These are phyloP conservation scores for Thera obeliscata DNA, from an alignment of 2,888 invertebrate genomes.

Conservation along the genomic window DNA sequence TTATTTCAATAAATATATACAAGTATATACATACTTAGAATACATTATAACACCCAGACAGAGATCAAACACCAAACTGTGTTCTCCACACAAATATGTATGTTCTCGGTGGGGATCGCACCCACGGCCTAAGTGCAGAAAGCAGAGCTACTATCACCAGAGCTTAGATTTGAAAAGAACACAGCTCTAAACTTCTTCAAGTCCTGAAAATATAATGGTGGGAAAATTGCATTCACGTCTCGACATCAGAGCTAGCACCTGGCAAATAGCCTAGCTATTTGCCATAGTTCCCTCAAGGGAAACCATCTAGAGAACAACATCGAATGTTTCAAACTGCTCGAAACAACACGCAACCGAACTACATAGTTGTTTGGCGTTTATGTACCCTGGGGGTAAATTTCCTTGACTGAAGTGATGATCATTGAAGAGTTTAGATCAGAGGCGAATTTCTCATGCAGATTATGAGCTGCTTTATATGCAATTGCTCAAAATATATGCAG, in stretches of 20 bases:
- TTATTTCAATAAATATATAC: too few relatives aligned
- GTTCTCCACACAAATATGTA: too few relatives aligned
- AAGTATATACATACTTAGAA: too few relatives aligned
- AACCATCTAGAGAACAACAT: not conserved
- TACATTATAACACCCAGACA: too few relatives aligned
- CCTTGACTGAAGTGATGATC: not conserved
- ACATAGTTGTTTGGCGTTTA: not conserved
- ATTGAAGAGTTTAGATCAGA: not conserved
- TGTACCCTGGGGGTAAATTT: not conserved
- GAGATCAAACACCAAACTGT: too few relatives aligned
- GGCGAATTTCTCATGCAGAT: not conserved
- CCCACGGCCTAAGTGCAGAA: too few relatives aligned
- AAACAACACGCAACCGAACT: constrained; percentile 2
- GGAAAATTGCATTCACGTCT: not conserved
- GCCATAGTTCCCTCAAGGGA: not conserved
- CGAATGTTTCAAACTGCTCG: not conserved
- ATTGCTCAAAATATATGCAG: not conserved
- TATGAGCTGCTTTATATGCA: not conserved
- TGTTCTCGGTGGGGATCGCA: too few relatives aligned
- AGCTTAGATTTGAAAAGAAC: too few relatives aligned
- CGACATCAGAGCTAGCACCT: too few relatives aligned
- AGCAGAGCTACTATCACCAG: too few relatives aligned
- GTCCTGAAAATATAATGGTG: not conserved
- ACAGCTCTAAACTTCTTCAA: too few relatives aligned
- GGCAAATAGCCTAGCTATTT: not conserved